phyloP scores from a whole-genome alignment of 37 sponge, comb jelly and placozoan genomes.

The Eunapius fragilis region DNA sequence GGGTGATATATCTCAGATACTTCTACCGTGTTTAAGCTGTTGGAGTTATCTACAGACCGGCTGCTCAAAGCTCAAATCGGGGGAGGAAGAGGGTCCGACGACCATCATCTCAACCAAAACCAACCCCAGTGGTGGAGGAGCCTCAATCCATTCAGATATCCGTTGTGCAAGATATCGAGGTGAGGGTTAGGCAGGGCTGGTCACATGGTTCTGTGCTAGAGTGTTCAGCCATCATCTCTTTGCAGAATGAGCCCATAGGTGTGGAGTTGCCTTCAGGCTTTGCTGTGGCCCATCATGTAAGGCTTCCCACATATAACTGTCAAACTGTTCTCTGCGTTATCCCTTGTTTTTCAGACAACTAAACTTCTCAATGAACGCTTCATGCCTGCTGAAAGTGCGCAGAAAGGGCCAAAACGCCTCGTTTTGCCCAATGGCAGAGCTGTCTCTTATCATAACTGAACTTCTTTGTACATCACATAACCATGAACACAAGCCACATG shows the following conservation, averaged over 20 bases:
- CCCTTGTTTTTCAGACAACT: constrained; percentile 20
- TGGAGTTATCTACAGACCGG: not conserved
- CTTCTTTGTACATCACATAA: not conserved
- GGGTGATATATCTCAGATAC: not conserved
- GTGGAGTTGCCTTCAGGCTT: constrained; percentile 15
- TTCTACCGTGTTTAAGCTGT: not conserved
- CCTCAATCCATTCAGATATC: not conserved
- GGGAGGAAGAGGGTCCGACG: not conserved
- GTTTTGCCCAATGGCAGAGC: constrained; percentile 20
- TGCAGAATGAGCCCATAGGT: constrained; percentile 27
- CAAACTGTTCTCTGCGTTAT: no score
- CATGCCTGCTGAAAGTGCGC: not conserved
- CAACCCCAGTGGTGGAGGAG: not conserved
- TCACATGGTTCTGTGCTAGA: not conserved
- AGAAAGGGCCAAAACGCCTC: not conserved
- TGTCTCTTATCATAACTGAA: constrained; percentile 14
- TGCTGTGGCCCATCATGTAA: constrained; percentile 38
- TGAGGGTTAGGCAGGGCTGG: not conserved
- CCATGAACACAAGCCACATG: not conserved
- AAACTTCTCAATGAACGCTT: constrained; percentile 27
- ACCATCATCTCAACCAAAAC: not conserved
- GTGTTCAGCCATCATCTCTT: not conserved
- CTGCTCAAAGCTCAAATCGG: not conserved
- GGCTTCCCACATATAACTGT: no score
- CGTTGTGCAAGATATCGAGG: not conserved